Evolutionary conservation across 2,113 vertebrate genomes (phyloP).

Genomic region (Antechinus flavipes): DNA sequence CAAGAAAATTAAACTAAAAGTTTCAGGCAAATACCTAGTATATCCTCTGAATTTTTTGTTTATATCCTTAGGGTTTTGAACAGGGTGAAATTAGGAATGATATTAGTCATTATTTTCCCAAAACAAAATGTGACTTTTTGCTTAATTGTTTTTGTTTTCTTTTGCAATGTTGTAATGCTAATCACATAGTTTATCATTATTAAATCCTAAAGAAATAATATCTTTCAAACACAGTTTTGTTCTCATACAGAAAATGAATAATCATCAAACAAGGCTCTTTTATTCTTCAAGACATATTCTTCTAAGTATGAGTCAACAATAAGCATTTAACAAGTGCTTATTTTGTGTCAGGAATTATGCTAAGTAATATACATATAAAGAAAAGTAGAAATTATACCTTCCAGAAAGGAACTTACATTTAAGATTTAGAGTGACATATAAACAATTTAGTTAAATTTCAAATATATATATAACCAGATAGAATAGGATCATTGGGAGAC

Average conservation of each 20-base stretch:
- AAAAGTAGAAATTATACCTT: too few species aligned
- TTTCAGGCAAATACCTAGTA: background rate
- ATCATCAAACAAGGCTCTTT: too few species aligned
- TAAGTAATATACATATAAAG: background rate
- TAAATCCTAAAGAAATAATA: background rate
- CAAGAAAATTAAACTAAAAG: background rate
- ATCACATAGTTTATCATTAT: background rate
- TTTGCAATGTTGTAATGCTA: background rate
- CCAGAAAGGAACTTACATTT: background rate
- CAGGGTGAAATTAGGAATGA: background rate
- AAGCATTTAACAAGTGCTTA: background rate
- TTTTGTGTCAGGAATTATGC: background rate
- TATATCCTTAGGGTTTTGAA: too few species aligned
- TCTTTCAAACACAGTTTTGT: background rate
- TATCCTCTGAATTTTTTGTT: background rate
- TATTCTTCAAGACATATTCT: background rate
- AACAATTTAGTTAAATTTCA: background rate
- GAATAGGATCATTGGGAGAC: background rate
- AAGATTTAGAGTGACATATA: background rate
- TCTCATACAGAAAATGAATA: background rate
- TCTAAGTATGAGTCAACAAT: background rate
- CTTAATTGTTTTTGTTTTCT: background rate
- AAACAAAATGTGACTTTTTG: background rate
- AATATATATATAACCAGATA: background rate
- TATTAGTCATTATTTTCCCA: background rate